Conservation (phyloP, 1,140 invertebrate species). For the Ctenoplectra terminalis region DNA sequence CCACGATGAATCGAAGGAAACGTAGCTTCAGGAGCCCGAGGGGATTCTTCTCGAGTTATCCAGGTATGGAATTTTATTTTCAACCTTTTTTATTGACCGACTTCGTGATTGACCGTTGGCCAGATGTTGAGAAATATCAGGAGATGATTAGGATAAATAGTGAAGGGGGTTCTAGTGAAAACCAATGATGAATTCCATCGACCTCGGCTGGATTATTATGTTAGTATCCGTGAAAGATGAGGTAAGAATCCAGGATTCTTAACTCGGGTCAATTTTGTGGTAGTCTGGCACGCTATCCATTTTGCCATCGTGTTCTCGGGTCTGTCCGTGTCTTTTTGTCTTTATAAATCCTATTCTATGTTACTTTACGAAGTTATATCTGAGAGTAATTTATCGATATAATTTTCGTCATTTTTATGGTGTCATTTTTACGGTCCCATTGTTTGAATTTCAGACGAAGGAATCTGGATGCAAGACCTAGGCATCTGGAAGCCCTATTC, state of each 20-base stretch:
- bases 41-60: slow-evolving; percentile 72
- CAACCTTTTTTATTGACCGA: not conserved
- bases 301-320: not conserved
- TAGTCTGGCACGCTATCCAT: not conserved
- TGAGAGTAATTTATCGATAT: not conserved
- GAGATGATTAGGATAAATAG: not conserved
- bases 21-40: slow-evolving; percentile 59
- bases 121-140: not conserved
- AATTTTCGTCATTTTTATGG: no score
- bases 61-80: slow-evolving; percentile 60
- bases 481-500: slow-evolving; percentile 73
- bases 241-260: no score
- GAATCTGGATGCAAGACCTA: slow-evolving; percentile 79
- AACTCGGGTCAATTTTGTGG: not conserved
- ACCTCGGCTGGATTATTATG: not conserved
- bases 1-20: slow-evolving; percentile 61
- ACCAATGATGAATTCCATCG: not conserved
- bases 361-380: no score
- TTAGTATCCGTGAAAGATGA: not conserved
- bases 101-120: not conserved
- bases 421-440: not conserved
- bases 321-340: no score
- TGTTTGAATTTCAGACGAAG: slow-evolving; percentile 71
- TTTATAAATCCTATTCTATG: no score
- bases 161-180: no score